These are phyloP conservation scores for Lanistes nyassanus DNA, from an alignment of 1,140 invertebrate genomes.

Conservation along the genomic window DNA sequence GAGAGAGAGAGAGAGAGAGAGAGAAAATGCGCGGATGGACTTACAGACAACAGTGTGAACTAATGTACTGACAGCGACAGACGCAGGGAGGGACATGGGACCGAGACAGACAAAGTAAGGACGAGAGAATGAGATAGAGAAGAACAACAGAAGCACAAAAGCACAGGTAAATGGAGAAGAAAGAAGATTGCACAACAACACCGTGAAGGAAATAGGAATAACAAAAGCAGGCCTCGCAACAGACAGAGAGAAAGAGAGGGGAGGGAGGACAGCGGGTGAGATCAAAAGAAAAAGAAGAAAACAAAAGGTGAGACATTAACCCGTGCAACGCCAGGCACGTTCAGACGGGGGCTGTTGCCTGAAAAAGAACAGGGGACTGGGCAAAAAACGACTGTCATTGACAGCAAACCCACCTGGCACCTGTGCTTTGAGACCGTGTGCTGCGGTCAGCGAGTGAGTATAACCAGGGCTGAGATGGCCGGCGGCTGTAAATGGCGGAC, in stretches of 20 bases:
- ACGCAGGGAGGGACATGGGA: not conserved
- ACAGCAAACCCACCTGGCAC: not conserved
- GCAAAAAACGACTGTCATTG: no score
- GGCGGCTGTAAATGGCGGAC: not conserved
- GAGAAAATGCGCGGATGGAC: not conserved
- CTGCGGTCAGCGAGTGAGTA: no score
- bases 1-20: not conserved
- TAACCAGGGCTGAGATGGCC: no score
- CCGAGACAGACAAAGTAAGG: not conserved
- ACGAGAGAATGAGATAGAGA: constrained; percentile 8
- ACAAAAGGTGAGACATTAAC: no score
- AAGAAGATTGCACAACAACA: not conserved
- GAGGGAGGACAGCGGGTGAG: constrained; percentile 18
- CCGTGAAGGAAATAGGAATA: not conserved
- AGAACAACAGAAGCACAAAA: no score
- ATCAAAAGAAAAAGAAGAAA: constrained; percentile 24
- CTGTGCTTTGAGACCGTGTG: no score
- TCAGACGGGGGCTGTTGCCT: no score
- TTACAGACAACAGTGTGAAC: no score
- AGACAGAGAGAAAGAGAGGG: constrained; percentile 20
- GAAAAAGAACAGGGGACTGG: no score
- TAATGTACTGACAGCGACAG: not conserved
- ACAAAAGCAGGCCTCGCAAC: not conserved
- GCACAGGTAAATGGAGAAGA: no score
- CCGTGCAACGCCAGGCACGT: no score